Base-by-base conservation (phyloP, 2,113 vertebrate genomes). In the Notechis scutatus region DNA sequence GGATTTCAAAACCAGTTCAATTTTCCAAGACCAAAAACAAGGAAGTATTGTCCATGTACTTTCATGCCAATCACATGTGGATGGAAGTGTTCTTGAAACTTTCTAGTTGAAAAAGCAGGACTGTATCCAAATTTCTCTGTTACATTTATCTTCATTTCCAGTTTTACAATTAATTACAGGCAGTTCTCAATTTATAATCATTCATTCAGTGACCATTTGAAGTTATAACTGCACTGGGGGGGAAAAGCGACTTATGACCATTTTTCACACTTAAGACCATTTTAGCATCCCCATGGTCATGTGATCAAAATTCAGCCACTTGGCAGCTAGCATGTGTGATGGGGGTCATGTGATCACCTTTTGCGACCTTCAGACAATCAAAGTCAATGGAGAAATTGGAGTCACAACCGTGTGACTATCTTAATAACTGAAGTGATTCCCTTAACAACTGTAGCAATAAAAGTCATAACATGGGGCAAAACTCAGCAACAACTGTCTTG, bases 61-160 rank as follows among this genome's bases (percentile, higher is more conserved):
- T 26, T 47, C 11, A 26, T 50, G 12, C 45, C 24, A 87, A 47
- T 50, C 85, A 50, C 45, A n/a, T n/a, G 3, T 50, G 47, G 47
- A 50, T 54, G 5, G 26, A 15, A 29, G 24, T 21, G 11, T 87
- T 87, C 15, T 87, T 52, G 5, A 87, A 54, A 14, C n/a, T 74
- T 39, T 74, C n/a, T 87, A 29, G 29, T n/a, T 87, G 26, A 87
- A 52, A 26, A 29, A 87, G 45, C 1, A 5, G 26, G 45, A 5
- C 5, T 87, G 11, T 50, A 87, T 26, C 85, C 24, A 87, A 50
- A 87, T 74, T 12, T 50, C 85, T 86, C 85, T 50, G 5, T 52
- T 24, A 11, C 42, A 52, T 94, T 95, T 94, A 96, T 90, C 94
- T 94, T 56, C 89, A 92, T 93, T 94, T 90, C 23, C 55, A 59